Evolutionary conservation across 2,113 vertebrate genomes (phyloP).

Genomic region (Fulica atra): DNA sequence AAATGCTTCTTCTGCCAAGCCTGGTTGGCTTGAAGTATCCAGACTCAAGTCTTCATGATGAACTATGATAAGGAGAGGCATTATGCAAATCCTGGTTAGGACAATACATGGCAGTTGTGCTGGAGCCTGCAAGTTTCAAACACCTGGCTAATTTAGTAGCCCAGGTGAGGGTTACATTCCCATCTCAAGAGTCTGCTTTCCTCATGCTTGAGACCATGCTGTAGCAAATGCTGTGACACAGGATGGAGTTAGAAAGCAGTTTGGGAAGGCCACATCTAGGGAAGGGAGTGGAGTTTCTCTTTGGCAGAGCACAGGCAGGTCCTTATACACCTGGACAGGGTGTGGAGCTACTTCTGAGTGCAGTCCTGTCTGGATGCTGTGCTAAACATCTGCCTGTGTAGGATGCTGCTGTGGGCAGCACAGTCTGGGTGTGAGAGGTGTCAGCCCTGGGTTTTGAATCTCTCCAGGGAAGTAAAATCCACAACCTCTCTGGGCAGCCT

Average conservation of each 20-base stretch:
- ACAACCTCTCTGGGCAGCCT: too few species aligned
- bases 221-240: accelerated
- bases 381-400: neutral
- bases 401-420: neutral
- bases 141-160: neutral
- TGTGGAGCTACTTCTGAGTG: neutral
- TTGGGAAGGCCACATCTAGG: neutral
- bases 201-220: neutral
- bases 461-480: too few species aligned
- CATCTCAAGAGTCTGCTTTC: neutral
- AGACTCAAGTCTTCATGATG: neutral
- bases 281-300: neutral
- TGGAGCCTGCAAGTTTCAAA: neutral
- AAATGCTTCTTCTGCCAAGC: neutral
- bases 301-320: neutral
- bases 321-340: accelerated
- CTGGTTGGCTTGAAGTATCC: neutral
- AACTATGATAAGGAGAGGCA: neutral
- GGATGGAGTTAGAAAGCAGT: neutral
- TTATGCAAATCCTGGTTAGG: neutral
- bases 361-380: neutral
- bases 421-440: neutral
- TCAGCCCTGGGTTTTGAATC: neutral
- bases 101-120: neutral
- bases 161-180: neutral